A percentile compares a stretch with the other conserved stretches of the same genome.
phyloP scores from a whole-genome alignment of 1,140 invertebrate genomes.

The Lepidotrigona ventralis region DNA sequence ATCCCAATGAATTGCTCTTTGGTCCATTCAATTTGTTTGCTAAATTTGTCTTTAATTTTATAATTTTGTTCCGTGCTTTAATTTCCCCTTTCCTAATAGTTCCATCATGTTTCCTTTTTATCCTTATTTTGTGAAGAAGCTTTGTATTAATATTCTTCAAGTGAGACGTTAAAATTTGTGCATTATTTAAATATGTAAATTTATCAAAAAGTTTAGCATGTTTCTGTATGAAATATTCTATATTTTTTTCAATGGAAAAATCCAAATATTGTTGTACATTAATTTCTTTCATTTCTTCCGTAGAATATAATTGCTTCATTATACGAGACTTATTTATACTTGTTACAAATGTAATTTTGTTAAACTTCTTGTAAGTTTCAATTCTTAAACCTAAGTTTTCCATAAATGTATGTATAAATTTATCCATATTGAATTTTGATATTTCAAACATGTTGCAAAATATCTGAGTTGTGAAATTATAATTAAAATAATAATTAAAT shows the following conservation, averaged over 20 bases:
- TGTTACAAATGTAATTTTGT: conserved; percentile 18
- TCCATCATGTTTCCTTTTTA: conserved; percentile 22
- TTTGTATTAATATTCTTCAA: conserved; percentile 53
- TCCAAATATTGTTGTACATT: conserved; percentile 41
- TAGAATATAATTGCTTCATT: conserved; percentile 35
- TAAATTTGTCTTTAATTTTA: neutral
- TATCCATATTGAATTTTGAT: conserved; percentile 31
- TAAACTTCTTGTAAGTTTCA: neutral
- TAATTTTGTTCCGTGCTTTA: conserved; percentile 2
- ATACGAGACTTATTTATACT: conserved; percentile 39
- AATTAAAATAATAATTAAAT: neutral
- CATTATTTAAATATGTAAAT: conserved; percentile 22
- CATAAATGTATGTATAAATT: conserved; percentile 43
- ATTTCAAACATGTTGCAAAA: conserved; percentile 34
- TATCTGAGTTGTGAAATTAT: conserved; percentile 3
- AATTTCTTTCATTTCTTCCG: conserved; percentile 42
- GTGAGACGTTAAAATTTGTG: conserved; percentile 11
- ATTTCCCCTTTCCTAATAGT: neutral
- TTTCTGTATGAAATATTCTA: conserved; percentile 50
- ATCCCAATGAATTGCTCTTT: neutral
- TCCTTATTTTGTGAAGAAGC: conserved; percentile 40
- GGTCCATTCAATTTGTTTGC: neutral
- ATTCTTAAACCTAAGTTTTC: conserved; percentile 38
- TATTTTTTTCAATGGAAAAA: conserved; percentile 36
- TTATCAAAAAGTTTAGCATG: conserved; percentile 37